Conservation (phyloP, 2,797 vertebrate species). For the Lacerta bilineata region DNA sequence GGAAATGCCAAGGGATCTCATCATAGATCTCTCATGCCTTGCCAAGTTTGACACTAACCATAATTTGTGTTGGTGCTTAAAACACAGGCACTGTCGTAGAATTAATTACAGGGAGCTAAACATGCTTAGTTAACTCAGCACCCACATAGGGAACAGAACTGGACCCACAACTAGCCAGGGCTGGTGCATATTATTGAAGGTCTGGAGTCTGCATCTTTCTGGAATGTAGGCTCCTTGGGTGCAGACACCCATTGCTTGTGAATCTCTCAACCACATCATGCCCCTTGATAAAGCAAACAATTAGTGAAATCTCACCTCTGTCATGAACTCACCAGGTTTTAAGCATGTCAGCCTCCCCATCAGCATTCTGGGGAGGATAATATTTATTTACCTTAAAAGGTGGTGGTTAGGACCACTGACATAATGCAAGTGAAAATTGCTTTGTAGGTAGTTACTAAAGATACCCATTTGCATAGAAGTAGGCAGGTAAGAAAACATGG, state of each 20-base stretch:
- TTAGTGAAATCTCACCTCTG: neutral
- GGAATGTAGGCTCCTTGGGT: neutral
- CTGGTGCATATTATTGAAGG: too few species aligned
- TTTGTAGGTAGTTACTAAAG: too few species aligned
- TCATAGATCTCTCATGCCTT: neutral
- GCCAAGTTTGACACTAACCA: neutral
- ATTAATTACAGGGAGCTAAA: too few species aligned
- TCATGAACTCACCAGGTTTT: neutral
- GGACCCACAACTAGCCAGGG: neutral
- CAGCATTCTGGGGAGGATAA: neutral
- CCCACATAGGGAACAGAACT: neutral
- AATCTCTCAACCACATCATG: neutral
- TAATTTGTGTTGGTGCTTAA: neutral
- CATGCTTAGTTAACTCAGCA: too few species aligned
- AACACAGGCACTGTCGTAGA: neutral
- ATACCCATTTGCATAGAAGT: too few species aligned
- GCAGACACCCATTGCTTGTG: neutral
- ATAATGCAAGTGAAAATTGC: neutral
- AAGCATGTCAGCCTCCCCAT: neutral
- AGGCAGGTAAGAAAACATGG: neutral
- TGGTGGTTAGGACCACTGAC: neutral
- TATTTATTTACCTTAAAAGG: neutral
- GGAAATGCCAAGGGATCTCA: neutral
- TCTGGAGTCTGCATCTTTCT: neutral
- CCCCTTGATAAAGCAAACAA: neutral